These are phyloP conservation scores for Noctuana brunneofusca DNA, from an alignment of 2,888 invertebrate species.

Conservation along the genomic window DNA sequence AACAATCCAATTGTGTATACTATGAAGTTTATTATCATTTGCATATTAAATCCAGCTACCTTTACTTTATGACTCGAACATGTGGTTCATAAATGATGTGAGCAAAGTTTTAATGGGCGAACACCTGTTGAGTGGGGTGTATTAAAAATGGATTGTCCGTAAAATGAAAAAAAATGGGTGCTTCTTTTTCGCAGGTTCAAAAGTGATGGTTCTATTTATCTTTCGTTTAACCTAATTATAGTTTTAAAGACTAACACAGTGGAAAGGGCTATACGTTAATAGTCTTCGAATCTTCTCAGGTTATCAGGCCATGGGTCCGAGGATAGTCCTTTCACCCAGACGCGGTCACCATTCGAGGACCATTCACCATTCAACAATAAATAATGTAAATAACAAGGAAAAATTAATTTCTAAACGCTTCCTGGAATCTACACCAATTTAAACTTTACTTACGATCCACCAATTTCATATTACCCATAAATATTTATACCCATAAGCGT, in stretches of 20 bases:
- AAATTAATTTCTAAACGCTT: neutral
- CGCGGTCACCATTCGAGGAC: no score
- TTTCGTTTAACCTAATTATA: no score
- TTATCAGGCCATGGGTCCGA: no score
- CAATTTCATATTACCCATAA: neutral
- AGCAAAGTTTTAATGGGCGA: conserved; percentile 33
- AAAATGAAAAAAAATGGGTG: conserved; percentile 7
- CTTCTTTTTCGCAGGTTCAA: neutral
- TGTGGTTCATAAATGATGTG: conserved; percentile 23
- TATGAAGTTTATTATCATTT: conserved; percentile 16
- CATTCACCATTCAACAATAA: no score
- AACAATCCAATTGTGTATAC: conserved; percentile 8
- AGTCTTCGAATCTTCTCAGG: no score
- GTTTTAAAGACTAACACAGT: no score
- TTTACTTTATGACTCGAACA: conserved; percentile 19
- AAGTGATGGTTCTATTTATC: no score
- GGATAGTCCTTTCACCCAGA: no score
- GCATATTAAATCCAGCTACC: conserved; percentile 23
- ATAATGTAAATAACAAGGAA: no score
- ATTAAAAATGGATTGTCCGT: conserved; percentile 31
- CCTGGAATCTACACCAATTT: neutral
- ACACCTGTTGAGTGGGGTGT: conserved; percentile 29
- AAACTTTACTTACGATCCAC: neutral
- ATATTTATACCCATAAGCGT: conserved; percentile 44
- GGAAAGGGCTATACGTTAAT: no score